Conservation (phyloP, 2,797 vertebrate genomes). For the Peromyscus melanophrys region DNA sequence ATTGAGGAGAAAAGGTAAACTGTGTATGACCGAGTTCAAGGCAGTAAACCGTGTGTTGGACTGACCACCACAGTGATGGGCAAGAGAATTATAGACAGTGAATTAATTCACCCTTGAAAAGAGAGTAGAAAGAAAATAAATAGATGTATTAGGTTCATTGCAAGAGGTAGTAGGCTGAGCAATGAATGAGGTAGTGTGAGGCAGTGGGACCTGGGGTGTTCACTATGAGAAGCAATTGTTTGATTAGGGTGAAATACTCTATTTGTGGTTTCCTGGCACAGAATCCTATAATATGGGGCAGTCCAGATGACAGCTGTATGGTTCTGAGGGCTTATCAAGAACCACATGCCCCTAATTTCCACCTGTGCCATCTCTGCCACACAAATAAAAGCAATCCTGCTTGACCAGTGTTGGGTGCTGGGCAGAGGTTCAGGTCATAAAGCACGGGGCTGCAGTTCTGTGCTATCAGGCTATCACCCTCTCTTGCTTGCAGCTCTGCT, state of each 20-base stretch:
- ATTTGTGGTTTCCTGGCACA: too few relatives aligned
- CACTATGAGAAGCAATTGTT: neutral
- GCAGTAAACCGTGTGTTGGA: neutral
- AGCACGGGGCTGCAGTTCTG: neutral
- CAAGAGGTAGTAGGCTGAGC: neutral
- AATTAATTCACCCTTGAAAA: neutral
- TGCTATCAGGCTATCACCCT: neutral
- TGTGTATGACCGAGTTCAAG: neutral
- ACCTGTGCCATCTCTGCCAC: neutral
- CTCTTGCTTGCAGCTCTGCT: neutral
- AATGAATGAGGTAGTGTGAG: too few relatives aligned
- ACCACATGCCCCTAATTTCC: neutral
- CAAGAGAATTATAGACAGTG: neutral
- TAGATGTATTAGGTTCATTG: neutral
- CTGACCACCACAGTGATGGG: neutral
- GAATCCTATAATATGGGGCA: neutral
- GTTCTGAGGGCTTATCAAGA: neutral
- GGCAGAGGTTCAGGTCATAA: neutral
- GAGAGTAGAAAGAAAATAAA: neutral
- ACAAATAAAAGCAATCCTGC: neutral
- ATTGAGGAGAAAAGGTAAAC: neutral
- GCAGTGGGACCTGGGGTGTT: neutral
- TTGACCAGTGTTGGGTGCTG: neutral
- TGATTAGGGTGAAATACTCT: neutral
- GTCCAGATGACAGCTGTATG: neutral